Base-by-base conservation (phyloP, 2,888 invertebrate genomes). In the Drosophila gaucha region DNA sequence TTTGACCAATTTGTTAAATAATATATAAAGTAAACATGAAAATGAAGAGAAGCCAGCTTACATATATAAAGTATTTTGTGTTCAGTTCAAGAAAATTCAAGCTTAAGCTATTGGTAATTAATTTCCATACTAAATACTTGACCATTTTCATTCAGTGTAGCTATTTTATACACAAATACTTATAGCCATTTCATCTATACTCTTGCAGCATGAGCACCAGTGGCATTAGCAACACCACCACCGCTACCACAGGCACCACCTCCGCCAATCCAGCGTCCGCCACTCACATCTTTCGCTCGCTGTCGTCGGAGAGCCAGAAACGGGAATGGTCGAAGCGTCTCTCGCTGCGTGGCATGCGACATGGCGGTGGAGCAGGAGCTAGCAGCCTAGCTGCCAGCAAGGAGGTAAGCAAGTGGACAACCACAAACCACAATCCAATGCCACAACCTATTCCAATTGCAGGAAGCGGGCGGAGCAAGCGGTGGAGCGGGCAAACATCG, bases 251-350 rank as follows among this genome's bases (percentile, higher is more conserved):
- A 12, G 16, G 14, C 26, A 18, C 6, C 16, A 2, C 6, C 33
- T 16, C 30, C 36, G 67, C 87, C 12, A 58, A 46, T 20, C 65
- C 18, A 74, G 77, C 9, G 46, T 68, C 88, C 33, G 69, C 89
- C 33, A 70, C 89, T 56, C 90, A 90, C 63, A 94, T 95, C 92
- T 93, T 94, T 89, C 93, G 95, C 44, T 95, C 95, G 35, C 93
- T 94, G 85, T 95, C 95, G 78, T 94, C 94, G 63, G 95, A 95
- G 84, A 93, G 93, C 63, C 92, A 94, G 77, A 93, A 94, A 78
- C 93, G 94, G 59, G 95, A 95, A 85, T 96, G 96, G 96, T 95
- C 94, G 90, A 94, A 94, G 92, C 92, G 95, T 72, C 93, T 96
- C 74, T 96, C 96, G 74, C 93, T 96, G 50, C 93, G 96, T 69